Percentiles rank a stretch among this genome's conserved stretches.
Conservation (phyloP, 2,113 vertebrate genomes). For the Phoenicopterus ruber region DNA sequence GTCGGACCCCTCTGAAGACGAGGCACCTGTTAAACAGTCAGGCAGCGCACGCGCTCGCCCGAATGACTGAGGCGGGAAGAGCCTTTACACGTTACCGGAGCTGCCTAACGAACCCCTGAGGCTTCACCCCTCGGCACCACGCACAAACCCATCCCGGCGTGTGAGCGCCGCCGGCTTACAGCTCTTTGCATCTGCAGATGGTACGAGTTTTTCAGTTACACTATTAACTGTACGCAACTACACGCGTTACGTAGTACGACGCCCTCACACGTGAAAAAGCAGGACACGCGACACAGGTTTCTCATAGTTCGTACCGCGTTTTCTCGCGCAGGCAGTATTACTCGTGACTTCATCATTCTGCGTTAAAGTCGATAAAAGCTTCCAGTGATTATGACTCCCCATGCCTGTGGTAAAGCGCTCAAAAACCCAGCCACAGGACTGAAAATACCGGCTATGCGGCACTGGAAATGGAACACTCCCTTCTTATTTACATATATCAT, state of each 20-base stretch:
- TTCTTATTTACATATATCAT: no score
- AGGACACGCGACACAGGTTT: fast-evolving
- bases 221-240: neutral
- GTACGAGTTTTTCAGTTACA: neutral
- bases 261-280: neutral
- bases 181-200: neutral
- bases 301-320: neutral
- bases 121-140: no score
- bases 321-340: neutral
- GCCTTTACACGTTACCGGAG: no score
- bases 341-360: neutral
- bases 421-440: no score
- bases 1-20: neutral
- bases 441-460: neutral
- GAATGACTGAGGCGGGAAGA: neutral
- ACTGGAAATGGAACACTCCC: neutral
- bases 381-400: neutral
- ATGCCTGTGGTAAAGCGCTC: no score
- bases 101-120: no score
- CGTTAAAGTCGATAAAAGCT: neutral
- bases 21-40: no score
- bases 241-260: no score
- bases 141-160: neutral
- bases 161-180: neutral
- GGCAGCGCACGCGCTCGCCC: neutral